Conservation (phyloP, 2,888 invertebrate species). For the Laspeyria flexula region DNA sequence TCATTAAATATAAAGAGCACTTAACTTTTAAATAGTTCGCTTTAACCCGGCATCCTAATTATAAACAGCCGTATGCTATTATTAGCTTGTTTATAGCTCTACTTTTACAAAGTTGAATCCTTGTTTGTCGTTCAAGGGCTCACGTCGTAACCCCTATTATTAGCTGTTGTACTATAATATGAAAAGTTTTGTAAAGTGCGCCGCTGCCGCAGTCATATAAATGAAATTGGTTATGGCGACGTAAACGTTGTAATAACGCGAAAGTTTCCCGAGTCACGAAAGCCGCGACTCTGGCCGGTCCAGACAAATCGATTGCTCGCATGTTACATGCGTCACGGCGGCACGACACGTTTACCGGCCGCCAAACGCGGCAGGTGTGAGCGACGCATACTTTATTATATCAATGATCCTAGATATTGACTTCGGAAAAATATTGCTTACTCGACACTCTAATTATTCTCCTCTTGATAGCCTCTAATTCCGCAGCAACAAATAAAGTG, state of each 20-base stretch:
- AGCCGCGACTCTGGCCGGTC: slow-evolving; percentile 56
- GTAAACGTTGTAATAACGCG: slow-evolving; percentile 69
- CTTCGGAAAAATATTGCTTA: slow-evolving; percentile 46
- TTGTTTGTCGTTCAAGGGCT: slow-evolving; percentile 59
- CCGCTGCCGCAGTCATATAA: slow-evolving; percentile 54
- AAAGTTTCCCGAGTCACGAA: slow-evolving; percentile 73
- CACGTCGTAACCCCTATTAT: slow-evolving; percentile 59
- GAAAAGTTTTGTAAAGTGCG: slow-evolving; percentile 63
- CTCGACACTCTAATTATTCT: slow-evolving; percentile 50
- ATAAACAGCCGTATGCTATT: no score
- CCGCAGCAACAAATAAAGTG: slow-evolving; percentile 41
- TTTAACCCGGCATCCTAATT: no score
- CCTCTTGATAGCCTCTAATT: slow-evolving; percentile 42
- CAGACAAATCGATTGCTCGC: slow-evolving; percentile 79
- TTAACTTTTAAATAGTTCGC: no score
- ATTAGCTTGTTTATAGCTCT: slow-evolving; percentile 44
- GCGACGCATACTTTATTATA: slow-evolving; percentile 60
- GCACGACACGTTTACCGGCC: slow-evolving; percentile 19
- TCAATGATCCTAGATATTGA: slow-evolving; percentile 52
- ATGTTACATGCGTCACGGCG: slow-evolving; percentile 60
- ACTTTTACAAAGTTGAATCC: slow-evolving; percentile 52
- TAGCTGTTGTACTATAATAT: slow-evolving; percentile 57
- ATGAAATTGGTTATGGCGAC: slow-evolving; percentile 67
- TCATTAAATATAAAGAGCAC: no score
- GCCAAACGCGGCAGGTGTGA: slow-evolving; percentile 71